Conservation (phyloP, 35 echinoderm and acorn worm species). For the Lytechinus variegatus region DNA sequence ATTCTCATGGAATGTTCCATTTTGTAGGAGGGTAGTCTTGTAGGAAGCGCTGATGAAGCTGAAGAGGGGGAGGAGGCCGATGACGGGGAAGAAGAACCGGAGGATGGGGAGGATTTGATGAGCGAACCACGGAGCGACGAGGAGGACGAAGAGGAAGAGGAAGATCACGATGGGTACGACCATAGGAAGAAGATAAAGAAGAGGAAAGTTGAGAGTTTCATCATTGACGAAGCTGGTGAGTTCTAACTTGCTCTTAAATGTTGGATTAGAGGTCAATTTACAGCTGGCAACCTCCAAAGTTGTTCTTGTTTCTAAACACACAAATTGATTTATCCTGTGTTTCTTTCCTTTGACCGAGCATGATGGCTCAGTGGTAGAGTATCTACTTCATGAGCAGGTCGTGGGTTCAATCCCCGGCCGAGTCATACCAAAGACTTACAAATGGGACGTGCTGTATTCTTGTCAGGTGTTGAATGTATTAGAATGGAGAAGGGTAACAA, state of each 20-base stretch:
- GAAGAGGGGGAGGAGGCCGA: constrained; percentile 44
- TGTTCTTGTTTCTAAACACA: too few relatives aligned
- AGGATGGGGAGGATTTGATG: constrained; percentile 47
- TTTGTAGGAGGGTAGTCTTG: constrained; percentile 48
- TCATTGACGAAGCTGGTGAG: constrained; percentile 93
- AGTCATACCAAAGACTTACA: too few relatives aligned
- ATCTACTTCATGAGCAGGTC: too few relatives aligned
- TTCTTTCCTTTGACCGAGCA: too few relatives aligned
- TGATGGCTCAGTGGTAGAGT: too few relatives aligned
- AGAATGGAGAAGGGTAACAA: too few relatives aligned
- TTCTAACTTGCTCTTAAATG: neutral
- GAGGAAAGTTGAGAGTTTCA: constrained; percentile 70
- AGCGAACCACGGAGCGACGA: constrained; percentile 30
- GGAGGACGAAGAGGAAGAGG: constrained; percentile 63
- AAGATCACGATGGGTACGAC: constrained; percentile 73
- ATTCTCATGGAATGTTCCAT: neutral
- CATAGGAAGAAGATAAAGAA: constrained; percentile 60
- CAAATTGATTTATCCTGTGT: too few relatives aligned
- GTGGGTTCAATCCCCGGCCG: too few relatives aligned
- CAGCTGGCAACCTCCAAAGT: too few relatives aligned
- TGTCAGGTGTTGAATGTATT: too few relatives aligned
- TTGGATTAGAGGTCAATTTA: too few relatives aligned
- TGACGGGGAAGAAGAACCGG: constrained; percentile 68
- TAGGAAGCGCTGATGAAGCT: constrained; percentile 54
- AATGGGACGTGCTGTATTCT: too few relatives aligned